These are phyloP conservation scores for Drosophila ananassae DNA, from an alignment of 1,140 invertebrate species.

Conservation along the genomic window DNA sequence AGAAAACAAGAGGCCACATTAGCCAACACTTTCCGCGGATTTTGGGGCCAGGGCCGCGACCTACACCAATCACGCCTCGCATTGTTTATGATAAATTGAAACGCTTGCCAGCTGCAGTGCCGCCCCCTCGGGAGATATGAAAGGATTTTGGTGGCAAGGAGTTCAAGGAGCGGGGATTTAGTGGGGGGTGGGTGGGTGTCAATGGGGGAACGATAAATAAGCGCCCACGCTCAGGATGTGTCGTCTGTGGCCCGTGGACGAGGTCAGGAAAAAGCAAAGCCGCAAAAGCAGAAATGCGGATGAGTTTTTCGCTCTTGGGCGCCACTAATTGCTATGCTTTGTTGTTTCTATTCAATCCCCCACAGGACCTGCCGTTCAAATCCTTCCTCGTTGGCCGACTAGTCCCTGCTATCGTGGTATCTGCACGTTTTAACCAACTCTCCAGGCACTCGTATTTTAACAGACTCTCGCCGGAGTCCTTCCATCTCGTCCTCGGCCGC, in stretches of 20 bases:
- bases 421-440: conserved; percentile 10
- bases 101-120: conserved; percentile 45
- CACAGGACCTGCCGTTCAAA: conserved; percentile 1
- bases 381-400: not conserved
- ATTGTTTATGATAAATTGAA: conserved; percentile 79
- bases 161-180: not conserved
- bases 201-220: conserved; percentile 49
- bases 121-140: conserved; percentile 23
- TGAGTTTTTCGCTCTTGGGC: conserved; percentile 72
- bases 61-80: conserved; percentile 63
- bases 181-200: not conserved
- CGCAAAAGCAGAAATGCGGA: conserved; percentile 40
- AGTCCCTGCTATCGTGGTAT: not conserved
- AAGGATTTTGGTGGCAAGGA: not conserved
- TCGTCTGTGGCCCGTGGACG: conserved; percentile 23
- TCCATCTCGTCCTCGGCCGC: not conserved
- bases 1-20: conserved; percentile 55
- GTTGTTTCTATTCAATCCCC: conserved; percentile 39
- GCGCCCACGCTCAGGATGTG: conserved; percentile 32
- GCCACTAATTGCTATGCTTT: conserved; percentile 73
- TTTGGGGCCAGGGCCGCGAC: conserved; percentile 56
- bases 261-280: conserved; percentile 24
- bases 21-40: conserved; percentile 45
- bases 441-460: conserved; percentile 44
- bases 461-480: conserved; percentile 23